Evolutionary conservation across 2,113 vertebrate species (phyloP).

Genomic region (Scomber colias): DNA sequence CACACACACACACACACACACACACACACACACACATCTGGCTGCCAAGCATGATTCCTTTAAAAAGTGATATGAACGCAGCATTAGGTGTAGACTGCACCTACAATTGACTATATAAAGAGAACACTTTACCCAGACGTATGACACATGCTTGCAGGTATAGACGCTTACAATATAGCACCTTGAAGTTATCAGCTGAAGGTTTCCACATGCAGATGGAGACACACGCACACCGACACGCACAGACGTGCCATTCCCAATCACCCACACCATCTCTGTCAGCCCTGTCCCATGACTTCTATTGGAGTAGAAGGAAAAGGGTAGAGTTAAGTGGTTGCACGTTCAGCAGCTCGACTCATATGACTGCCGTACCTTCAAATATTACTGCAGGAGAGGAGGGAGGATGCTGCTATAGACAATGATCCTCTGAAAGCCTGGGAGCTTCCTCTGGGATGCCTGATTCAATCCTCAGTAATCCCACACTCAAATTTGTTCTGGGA

Average conservation of each 20-base stretch:
- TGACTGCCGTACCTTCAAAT: slow-evolving; percentile 74
- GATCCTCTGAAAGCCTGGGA: slow-evolving; percentile 16
- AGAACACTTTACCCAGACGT: background rate
- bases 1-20: slow-evolving; percentile 18
- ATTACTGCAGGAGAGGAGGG: slow-evolving; percentile 66
- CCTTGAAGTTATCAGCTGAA: slow-evolving; percentile 18
- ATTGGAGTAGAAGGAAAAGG: slow-evolving; percentile 55
- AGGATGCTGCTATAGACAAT: slow-evolving; percentile 12
- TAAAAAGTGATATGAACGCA: slow-evolving; percentile 15
- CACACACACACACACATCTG: slow-evolving; percentile 16
- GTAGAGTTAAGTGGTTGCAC: slow-evolving; percentile 77
- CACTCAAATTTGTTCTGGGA: background rate
- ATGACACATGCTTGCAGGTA: background rate
- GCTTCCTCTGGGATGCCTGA: slow-evolving; percentile 35
- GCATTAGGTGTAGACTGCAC: background rate
- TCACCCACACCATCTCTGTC: slow-evolving; percentile 57
- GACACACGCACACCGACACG: slow-evolving; percentile 18
- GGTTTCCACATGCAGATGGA: slow-evolving; percentile 44
- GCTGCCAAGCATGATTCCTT: slow-evolving; percentile 35
- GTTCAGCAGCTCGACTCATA: slow-evolving; percentile 75
- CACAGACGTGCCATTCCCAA: slow-evolving; percentile 58
- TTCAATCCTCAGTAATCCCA: slow-evolving; percentile 53
- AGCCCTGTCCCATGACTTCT: slow-evolving; percentile 75
- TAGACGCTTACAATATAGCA: background rate
- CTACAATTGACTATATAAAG: background rate